Conservation (phyloP, 1,140 invertebrate species). For the Laupala kohalensis region DNA sequence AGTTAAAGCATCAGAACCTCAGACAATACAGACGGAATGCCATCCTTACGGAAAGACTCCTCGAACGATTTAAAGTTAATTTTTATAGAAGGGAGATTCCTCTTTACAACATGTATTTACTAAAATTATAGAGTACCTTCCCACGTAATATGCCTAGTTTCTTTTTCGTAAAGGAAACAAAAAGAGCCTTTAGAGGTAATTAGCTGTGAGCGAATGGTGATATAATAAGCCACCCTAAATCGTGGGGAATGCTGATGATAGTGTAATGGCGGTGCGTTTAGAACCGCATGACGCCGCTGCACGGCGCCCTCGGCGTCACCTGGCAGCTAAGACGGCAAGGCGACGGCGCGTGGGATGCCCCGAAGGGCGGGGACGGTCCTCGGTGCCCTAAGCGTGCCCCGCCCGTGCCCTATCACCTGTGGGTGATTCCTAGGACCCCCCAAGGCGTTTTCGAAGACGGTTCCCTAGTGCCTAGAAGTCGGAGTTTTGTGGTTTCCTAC, state of each 20-base stretch:
- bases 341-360: no score
- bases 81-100: background rate
- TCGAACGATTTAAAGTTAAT: background rate
- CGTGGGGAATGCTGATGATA: background rate
- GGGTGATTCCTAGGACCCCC: no score
- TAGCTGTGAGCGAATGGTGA: background rate
- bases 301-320: background rate
- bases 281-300: background rate
- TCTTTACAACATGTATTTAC: background rate
- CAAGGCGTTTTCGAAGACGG: no score
- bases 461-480: no score
- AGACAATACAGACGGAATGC: background rate
- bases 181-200: background rate
- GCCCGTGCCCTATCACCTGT: background rate
- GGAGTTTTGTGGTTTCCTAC: no score
- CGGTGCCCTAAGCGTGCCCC: background rate
- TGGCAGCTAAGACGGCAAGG: background rate
- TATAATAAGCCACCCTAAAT: no score
- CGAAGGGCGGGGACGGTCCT: background rate
- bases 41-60: background rate
- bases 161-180: background rate
- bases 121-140: background rate
- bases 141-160: background rate
- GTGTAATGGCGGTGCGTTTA: background rate
- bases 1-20: background rate